Base-by-base conservation (phyloP, 1,140 invertebrate species). In the Nephila pilipes region DNA sequence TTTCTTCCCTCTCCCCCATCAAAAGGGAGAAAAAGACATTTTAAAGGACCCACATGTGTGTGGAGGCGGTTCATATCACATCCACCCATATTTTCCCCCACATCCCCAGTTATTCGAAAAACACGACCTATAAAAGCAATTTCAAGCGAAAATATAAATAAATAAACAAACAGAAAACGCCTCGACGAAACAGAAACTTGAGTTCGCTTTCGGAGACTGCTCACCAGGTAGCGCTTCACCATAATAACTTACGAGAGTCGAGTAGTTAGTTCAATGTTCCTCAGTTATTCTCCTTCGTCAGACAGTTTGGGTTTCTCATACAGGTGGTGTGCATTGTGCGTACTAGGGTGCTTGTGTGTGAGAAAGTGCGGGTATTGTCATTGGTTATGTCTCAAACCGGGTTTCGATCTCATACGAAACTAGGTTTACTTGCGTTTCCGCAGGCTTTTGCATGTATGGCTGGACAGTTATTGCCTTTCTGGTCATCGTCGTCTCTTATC, bases 371-470 rank as follows among this genome's bases (percentile, higher is more conserved):
- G 25, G 65, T 69, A 32, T 69, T 16, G n/a, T 29, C 12, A 29
- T 69, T 25, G 65, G 65, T 69, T 69, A 69, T 69, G 65, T 69
- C 65, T 69, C 65, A 69, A 16, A 69, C 65, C 65, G 65, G 65
- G 65, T 69, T 16, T 12, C 65, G 14, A 29, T 69, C 65, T 14
- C n/a, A 32, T 2, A 29, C 65, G 65, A 14, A 69, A 69, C 25
- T 29, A 69, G 65, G 29, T 25, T 69, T 25, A 69, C 25, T 69
- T 69, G 65, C 25, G 65, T 69, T 69, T 69, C 25, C 29, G 65
- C 65, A 69, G 65, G 65, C 65, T 69, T 69, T 69, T 69, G 65
- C 65, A 69, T 69, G 65, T 69, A 69, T 69, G 65, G 65, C 25
- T 69, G 65, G 65, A 69, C 65, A 29, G 65, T 69, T 29, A 69